A percentile compares a stretch with the other conserved stretches of the same genome.
phyloP scores from a whole-genome alignment of 2,888 invertebrate genomes.

The Agonum fuliginosum region DNA sequence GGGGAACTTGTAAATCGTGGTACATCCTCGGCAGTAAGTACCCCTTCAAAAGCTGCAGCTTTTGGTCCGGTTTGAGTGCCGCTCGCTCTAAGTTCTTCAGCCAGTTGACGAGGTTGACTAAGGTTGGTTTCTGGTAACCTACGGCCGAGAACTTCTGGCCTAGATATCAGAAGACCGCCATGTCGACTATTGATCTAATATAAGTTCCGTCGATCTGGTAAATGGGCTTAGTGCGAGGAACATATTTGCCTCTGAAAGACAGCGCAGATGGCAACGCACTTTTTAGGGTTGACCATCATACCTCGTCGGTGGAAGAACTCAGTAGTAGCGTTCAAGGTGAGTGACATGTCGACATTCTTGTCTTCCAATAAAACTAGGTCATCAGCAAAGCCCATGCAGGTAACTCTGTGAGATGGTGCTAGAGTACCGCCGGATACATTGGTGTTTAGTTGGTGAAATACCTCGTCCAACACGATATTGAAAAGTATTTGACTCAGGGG shows the following conservation, averaged over 20 bases:
- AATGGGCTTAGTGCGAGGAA: conserved; percentile 21
- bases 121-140: not conserved
- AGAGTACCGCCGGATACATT: not conserved
- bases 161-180: conserved; percentile 58
- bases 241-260: conserved; percentile 43
- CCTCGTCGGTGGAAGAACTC: not conserved
- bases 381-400: not conserved
- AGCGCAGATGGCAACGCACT: not conserved
- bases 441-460: not conserved
- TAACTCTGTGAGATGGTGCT: not conserved
- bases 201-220: conserved; percentile 24
- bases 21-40: conserved; percentile 68
- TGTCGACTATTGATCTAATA: not conserved
- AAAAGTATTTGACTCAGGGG: conserved; percentile 40
- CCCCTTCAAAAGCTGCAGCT: conserved; percentile 66
- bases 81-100: not conserved
- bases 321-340: not conserved
- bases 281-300: not conserved
- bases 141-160: too few species aligned
- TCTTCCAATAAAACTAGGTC: conserved; percentile 9
- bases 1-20: conserved; percentile 68
- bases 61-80: conserved; percentile 70
- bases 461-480: conserved; percentile 23
- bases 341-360: not conserved
- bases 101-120: not conserved